Conservation (phyloP, 2,797 vertebrate species). For the Chelonia mydas region DNA sequence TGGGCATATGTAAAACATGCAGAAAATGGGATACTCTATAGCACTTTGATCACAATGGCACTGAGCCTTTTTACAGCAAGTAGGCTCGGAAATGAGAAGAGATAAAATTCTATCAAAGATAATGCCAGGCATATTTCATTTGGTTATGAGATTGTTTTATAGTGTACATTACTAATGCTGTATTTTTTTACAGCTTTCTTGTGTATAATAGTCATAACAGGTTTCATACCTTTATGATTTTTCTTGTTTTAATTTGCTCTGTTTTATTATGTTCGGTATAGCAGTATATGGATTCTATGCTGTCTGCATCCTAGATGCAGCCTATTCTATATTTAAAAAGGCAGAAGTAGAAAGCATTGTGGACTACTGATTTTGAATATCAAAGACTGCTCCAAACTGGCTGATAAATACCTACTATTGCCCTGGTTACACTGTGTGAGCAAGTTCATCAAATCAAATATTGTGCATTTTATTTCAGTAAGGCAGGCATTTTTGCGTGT, state of each 20-base stretch:
- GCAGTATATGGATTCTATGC: background rate
- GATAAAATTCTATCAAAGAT: slow-evolving; percentile 80
- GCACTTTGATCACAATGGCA: slow-evolving; percentile 37
- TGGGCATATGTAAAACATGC: slow-evolving; percentile 45
- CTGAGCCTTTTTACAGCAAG: slow-evolving; percentile 49
- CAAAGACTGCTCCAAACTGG: slow-evolving; percentile 15
- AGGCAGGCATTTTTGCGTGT: background rate
- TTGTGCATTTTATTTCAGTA: background rate
- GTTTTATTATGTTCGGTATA: background rate
- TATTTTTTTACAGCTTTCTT: slow-evolving; percentile 80
- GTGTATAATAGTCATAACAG: slow-evolving; percentile 57
- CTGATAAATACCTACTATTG: slow-evolving; percentile 26
- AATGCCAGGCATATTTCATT: slow-evolving; percentile 80
- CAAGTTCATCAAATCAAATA: slow-evolving; percentile 15
- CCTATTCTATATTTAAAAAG: background rate
- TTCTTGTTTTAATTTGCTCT: slow-evolving; percentile 62
- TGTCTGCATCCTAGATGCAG: background rate
- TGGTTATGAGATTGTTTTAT: slow-evolving; percentile 83
- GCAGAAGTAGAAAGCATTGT: background rate
- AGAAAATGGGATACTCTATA: slow-evolving; percentile 27
- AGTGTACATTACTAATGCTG: slow-evolving; percentile 76
- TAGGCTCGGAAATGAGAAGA: slow-evolving; percentile 75
- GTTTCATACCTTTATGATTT: slow-evolving; percentile 68
- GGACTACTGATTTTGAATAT: slow-evolving; percentile 58
- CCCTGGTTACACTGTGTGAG: slow-evolving; percentile 22